Conservation (phyloP, 2,888 invertebrate species). For the Plagodis pulveraria region DNA sequence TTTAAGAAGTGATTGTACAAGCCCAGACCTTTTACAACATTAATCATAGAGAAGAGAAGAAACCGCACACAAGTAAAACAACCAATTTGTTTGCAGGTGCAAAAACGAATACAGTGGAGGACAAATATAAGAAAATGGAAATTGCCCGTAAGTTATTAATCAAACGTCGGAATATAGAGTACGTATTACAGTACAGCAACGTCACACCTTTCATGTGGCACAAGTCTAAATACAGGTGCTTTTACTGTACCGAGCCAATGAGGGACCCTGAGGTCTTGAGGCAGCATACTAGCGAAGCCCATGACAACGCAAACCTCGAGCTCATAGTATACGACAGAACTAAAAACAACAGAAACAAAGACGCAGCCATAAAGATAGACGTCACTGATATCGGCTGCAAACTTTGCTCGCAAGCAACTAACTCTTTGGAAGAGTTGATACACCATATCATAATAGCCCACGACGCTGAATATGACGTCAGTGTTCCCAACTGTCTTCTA, state of each 20-base stretch:
- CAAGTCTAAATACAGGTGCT: slow-evolving; percentile 73
- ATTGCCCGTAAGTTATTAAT: slow-evolving; percentile 64
- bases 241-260: slow-evolving; percentile 71
- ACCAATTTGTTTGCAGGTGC: slow-evolving; percentile 75
- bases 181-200: slow-evolving; percentile 73
- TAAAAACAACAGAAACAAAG: slow-evolving; percentile 73
- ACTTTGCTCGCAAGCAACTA: slow-evolving; percentile 59
- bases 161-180: slow-evolving; percentile 74
- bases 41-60: slow-evolving; percentile 2
- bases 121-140: slow-evolving; percentile 75
- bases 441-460: slow-evolving; percentile 77
- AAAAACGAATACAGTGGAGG: slow-evolving; percentile 66
- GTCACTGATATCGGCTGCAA: slow-evolving; percentile 69
- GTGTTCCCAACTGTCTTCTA: slow-evolving; percentile 71
- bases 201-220: slow-evolving; percentile 78
- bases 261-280: slow-evolving; percentile 64
- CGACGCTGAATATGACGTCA: slow-evolving; percentile 74
- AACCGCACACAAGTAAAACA: slow-evolving; percentile 40
- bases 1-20: no score
- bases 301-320: slow-evolving; percentile 69
- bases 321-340: slow-evolving; percentile 70
- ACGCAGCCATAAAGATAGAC: slow-evolving; percentile 78
- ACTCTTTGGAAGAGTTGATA: slow-evolving; percentile 69
- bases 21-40: not conserved
- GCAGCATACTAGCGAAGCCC: slow-evolving; percentile 62